A percentile compares a stretch with the other conserved stretches of the same genome.
These are phyloP conservation scores for Agonum fuliginosum DNA, from an alignment of 2,888 invertebrate species.

Conservation along the genomic window DNA sequence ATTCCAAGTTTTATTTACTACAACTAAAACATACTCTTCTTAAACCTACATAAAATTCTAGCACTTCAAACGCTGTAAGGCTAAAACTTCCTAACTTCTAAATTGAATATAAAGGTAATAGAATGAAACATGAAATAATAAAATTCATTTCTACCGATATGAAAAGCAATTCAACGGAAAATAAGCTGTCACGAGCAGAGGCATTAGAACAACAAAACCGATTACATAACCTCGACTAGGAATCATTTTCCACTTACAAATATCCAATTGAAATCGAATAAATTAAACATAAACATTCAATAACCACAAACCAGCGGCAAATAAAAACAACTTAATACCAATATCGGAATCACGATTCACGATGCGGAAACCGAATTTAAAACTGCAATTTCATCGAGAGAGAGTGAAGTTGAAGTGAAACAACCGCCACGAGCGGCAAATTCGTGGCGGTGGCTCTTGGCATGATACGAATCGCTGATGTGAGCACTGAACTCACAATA, in stretches of 20 bases:
- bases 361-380: slow-evolving; percentile 53
- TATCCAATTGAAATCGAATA: slow-evolving; percentile 51
- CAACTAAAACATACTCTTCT: not conserved
- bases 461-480: slow-evolving; percentile 59
- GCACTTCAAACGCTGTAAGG: not conserved
- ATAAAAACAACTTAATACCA: slow-evolving; percentile 57
- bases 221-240: slow-evolving; percentile 27
- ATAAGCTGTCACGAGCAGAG: slow-evolving; percentile 33
- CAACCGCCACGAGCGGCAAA: not conserved
- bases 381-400: slow-evolving; percentile 50
- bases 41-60: not conserved
- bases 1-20: slow-evolving; percentile 37
- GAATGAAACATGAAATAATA: not conserved
- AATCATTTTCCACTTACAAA: slow-evolving; percentile 32
- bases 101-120: not conserved
- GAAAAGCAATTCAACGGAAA: slow-evolving; percentile 24
- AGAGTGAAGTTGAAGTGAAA: slow-evolving; percentile 32
- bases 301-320: slow-evolving; percentile 34
- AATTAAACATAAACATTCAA: slow-evolving; percentile 45
- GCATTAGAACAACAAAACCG: slow-evolving; percentile 33
- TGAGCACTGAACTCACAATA: slow-evolving; percentile 56
- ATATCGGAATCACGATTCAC: slow-evolving; percentile 48
- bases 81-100: too few relatives aligned
- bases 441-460: slow-evolving; percentile 9
- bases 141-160: slow-evolving; percentile 15